Evolutionary conservation across 2,113 vertebrate species (phyloP), one percentile per base, ranked within the genome.

Genomic region (Anhinga anhinga): DNA sequence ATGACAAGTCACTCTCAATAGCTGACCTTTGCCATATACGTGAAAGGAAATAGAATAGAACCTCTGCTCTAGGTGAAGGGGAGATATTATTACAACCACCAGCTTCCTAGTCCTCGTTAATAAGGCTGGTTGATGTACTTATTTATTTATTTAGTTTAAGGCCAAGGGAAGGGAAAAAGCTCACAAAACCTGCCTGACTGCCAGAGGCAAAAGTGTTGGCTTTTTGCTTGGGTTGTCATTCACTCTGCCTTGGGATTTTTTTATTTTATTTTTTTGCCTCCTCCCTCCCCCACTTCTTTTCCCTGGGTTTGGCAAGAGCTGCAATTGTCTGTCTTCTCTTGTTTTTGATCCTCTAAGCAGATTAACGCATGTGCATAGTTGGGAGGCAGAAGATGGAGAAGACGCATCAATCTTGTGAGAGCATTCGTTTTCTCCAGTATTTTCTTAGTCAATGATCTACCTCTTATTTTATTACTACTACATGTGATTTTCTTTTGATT

Each of bases 1-100:
- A 63, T 5, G 82, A 90, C 88, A 96, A 83, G 73, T 56, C 9
- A 1, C 74, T 92, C 94, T 95, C 94, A 86, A 95, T 69, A 47
- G 55, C 86, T 98, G 98, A 98, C 98, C 98, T 99, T 98, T 98
- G 95, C 47, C 88, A 96, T 71, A 90, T 93, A 97, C 86, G 87
- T 98, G 96, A 98, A 89, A 97, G 97, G 96, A 98, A 97, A 97
- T 71, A 97, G 97, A 96, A 97, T 50, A 76, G 63, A 96, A 83
- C 90, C 97, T 93, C 96, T 97, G 95, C 98, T 97, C 80, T 90
- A 90, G 96, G 79, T 94, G 95, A 95, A 91, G 88, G 82, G 74
- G 86, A 20, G 84, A 83, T 95, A 90, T 95, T 97, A 94, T 95
- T 97, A 88, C 93, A 96, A 71, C 71, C 89, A 87, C 77, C 85